Conservation (phyloP, 2,113 vertebrate genomes). For the Chinchilla lanigera region DNA sequence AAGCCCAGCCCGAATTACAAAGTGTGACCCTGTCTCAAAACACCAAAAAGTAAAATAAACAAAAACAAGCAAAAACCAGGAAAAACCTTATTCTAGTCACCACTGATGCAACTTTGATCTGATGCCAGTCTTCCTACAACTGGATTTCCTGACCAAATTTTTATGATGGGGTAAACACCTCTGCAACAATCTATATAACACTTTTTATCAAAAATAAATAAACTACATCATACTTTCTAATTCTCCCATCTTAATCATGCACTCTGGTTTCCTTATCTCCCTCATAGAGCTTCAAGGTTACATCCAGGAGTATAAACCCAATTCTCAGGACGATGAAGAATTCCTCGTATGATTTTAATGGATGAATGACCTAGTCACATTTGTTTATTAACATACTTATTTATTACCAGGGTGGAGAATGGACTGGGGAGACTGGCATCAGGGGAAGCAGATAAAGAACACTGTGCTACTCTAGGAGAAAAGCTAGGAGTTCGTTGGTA, state of each 20-base stretch:
- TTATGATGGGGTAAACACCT: neutral
- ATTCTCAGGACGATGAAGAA: neutral
- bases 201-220: neutral
- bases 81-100: neutral
- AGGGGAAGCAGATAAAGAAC: neutral
- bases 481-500: fast-evolving
- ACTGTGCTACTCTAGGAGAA: neutral
- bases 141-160: neutral
- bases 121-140: neutral
- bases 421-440: neutral
- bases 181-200: neutral
- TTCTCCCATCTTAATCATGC: neutral
- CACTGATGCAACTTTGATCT: neutral
- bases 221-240: neutral
- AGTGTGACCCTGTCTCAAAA: neutral
- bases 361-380: neutral
- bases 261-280: no score
- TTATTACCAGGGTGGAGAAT: neutral
- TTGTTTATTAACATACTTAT: neutral
- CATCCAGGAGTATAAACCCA: neutral
- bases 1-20: neutral
- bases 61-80: fast-evolving
- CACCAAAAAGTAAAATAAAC: neutral
- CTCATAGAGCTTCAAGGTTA: neutral
- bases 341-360: neutral